These are phyloP conservation scores for Elgaria multicarinata DNA, from an alignment of 2,113 vertebrate genomes.

Conservation along the genomic window DNA sequence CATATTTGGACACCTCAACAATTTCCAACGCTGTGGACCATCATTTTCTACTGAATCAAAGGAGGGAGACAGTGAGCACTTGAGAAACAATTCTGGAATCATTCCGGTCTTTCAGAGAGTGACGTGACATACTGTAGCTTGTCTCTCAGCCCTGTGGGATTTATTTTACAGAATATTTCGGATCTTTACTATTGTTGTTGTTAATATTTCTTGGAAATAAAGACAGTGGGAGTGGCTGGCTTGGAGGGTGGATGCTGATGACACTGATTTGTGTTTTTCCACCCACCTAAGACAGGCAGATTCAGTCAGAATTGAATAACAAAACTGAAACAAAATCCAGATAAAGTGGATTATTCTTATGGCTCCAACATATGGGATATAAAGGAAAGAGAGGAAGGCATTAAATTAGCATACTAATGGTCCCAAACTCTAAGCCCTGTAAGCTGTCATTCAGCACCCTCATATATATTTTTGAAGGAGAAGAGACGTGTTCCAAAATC, in stretches of 20 bases:
- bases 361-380: background rate
- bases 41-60: background rate
- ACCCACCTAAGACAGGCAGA: background rate
- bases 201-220: background rate
- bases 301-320: background rate
- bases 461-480: background rate
- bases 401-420: too few species aligned
- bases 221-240: background rate
- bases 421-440: background rate
- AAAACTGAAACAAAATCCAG: background rate
- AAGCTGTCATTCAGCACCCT: background rate
- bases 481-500: background rate
- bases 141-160: background rate
- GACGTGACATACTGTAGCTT: background rate
- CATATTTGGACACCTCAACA: background rate
- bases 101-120: background rate
- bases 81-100: background rate
- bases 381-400: too few species aligned
- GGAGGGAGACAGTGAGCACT: background rate
- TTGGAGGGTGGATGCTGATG: background rate
- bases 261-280: background rate
- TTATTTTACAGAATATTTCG: too few species aligned
- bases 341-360: background rate
- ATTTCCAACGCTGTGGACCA: background rate
- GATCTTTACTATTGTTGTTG: background rate